Conservation (phyloP, 2,888 invertebrate genomes). For the Eupithecia centaureata region DNA sequence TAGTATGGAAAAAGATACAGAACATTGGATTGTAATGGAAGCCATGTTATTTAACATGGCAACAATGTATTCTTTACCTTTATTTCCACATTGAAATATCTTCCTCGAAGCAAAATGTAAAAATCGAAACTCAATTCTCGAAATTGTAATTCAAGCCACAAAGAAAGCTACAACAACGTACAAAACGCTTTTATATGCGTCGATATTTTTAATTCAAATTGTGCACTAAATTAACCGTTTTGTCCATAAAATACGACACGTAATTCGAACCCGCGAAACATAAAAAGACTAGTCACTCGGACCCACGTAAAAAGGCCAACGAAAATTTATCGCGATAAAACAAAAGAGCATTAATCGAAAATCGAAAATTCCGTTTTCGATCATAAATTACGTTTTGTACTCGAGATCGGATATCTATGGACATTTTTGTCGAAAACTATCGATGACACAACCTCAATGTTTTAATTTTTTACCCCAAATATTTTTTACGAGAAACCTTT, state of each 20-base stretch:
- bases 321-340: conserved; percentile 43
- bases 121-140: background rate
- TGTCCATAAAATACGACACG: conserved; percentile 36
- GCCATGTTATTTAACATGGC: background rate
- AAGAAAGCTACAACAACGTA: conserved; percentile 9
- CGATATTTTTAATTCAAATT: conserved; percentile 32
- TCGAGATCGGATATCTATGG: conserved; percentile 42
- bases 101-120: conserved; percentile 3
- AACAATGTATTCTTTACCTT: background rate
- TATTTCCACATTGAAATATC: conserved; percentile 1
- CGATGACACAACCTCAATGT: conserved; percentile 38
- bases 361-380: conserved; percentile 40
- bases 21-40: no score
- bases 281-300: conserved; percentile 35
- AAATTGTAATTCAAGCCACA: conserved; percentile 6
- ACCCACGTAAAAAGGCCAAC: conserved; percentile 19
- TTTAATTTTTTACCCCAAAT: conserved; percentile 31
- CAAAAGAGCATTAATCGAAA: conserved; percentile 45
- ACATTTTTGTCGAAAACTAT: conserved; percentile 45
- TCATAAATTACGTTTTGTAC: conserved; percentile 43
- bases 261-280: conserved; percentile 40
- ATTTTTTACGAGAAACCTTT: conserved; percentile 23
- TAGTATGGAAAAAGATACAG: no score
- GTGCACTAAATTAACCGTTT: conserved; percentile 32
- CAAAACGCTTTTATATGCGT: conserved; percentile 9